These are phyloP conservation scores for Tinamus major DNA, from an alignment of 2,797 vertebrate genomes.

Conservation along the genomic window DNA sequence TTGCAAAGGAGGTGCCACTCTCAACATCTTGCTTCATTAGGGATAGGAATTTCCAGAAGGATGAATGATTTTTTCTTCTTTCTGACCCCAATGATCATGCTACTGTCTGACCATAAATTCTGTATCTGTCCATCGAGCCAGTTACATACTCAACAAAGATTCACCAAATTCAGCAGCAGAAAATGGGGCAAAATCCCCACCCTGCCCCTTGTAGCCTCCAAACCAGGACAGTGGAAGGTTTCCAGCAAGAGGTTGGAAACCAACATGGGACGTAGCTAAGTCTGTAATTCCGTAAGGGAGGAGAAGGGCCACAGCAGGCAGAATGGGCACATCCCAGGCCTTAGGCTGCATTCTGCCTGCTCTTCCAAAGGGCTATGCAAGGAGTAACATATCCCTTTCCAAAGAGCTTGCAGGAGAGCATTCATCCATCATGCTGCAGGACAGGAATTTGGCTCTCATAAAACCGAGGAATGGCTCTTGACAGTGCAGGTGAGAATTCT, in stretches of 20 bases:
- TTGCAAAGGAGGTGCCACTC: accelerated
- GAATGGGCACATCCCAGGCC: background rate
- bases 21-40: background rate
- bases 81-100: background rate
- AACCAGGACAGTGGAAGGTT: background rate
- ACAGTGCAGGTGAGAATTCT: background rate
- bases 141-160: background rate
- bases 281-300: background rate
- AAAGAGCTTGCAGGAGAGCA: accelerated
- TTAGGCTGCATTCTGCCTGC: background rate
- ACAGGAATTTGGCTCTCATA: background rate
- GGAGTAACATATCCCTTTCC: background rate
- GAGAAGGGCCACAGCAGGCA: background rate
- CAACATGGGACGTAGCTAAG: background rate
- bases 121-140: background rate
- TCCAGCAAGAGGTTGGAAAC: background rate
- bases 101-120: background rate
- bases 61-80: background rate
- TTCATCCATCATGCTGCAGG: background rate
- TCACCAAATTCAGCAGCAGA: background rate
- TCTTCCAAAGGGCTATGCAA: background rate
- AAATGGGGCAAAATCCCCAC: background rate
- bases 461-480: background rate
- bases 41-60: background rate
- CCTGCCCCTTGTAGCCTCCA: background rate